A percentile compares a stretch with the other conserved stretches of the same genome.
phyloP scores from a whole-genome alignment of 2,113 vertebrate genomes.

The Thalassoma bifasciatum region DNA sequence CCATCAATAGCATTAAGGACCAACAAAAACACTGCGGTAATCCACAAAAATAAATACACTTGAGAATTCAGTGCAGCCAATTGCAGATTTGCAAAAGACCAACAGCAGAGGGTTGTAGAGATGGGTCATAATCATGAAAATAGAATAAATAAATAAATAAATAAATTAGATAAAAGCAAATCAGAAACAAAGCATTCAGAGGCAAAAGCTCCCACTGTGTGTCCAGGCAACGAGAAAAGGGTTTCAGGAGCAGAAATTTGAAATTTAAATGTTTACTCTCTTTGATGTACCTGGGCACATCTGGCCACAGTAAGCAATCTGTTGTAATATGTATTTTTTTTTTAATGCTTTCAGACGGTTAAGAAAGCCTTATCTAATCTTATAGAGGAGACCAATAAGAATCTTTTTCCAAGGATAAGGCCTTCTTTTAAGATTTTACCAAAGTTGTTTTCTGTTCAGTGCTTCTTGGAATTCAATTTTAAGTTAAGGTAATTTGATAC shows the following conservation, averaged over 20 bases:
- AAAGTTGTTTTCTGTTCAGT: background rate
- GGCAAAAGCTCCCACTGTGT: background rate
- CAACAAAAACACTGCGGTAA: background rate
- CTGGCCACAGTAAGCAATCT: background rate
- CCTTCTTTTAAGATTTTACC: too few relatives aligned
- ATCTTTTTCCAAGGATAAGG: too few relatives aligned
- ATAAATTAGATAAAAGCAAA: conserved; percentile 23
- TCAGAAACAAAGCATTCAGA: conserved; percentile 7
- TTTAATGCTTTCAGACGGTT: too few relatives aligned
- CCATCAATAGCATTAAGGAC: background rate
- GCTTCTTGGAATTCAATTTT: too few relatives aligned
- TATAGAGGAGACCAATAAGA: background rate
- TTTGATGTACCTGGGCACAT: background rate
- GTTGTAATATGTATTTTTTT: background rate
- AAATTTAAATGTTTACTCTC: background rate
- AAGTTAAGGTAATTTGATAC: background rate
- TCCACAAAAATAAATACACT: too few relatives aligned
- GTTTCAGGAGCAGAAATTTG: background rate
- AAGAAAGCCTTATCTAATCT: background rate
- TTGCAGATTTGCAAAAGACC: background rate
- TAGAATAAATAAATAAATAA: background rate
- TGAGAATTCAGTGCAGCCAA: background rate
- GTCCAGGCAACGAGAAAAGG: background rate
- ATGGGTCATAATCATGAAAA: too few relatives aligned
- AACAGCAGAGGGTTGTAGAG: background rate